Evolutionary conservation across 92 coral and sea anemone genomes (phyloP).

Genomic region (Blastomussa wellsi): DNA sequence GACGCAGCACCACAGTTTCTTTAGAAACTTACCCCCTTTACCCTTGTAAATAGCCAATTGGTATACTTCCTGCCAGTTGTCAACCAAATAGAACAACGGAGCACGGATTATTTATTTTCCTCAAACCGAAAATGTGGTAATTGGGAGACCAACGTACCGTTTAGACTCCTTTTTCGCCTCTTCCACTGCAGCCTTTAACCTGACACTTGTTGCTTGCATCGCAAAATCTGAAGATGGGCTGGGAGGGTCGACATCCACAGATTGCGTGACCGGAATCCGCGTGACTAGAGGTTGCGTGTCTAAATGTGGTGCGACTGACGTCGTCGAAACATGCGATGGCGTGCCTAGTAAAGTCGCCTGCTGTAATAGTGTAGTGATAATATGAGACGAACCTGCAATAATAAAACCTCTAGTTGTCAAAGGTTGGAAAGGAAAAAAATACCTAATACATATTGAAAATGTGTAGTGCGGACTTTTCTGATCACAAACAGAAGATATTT

Average conservation of each 20-base stretch:
- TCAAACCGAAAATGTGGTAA: not conserved
- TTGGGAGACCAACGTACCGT: conserved; percentile 6
- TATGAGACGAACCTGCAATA: not conserved
- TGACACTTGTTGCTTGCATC: conserved; percentile 2
- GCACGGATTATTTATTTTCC: no score
- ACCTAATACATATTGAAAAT: not conserved
- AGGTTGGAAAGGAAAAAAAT: not conserved
- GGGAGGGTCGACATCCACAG: not conserved
- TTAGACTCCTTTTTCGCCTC: conserved; percentile 27
- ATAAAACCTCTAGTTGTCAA: not conserved
- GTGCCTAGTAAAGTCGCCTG: not conserved
- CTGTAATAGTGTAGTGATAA: not conserved
- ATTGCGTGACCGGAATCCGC: conserved; percentile 7
- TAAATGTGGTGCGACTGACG: conserved; percentile 9
- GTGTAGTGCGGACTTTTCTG: not conserved
- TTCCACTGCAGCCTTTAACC: conserved; percentile 21
- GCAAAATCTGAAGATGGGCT: not conserved
- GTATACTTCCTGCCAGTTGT: no score
- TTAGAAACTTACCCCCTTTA: no score
- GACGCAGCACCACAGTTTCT: no score
- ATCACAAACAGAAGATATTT: not conserved
- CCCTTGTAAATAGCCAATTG: no score
- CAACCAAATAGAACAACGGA: no score
- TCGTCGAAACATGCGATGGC: not conserved
- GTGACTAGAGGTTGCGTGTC: conserved; percentile 31